Evolutionary conservation across 2,888 invertebrate species (phyloP).

Genomic region (Prosopocoilus inquinatus): DNA sequence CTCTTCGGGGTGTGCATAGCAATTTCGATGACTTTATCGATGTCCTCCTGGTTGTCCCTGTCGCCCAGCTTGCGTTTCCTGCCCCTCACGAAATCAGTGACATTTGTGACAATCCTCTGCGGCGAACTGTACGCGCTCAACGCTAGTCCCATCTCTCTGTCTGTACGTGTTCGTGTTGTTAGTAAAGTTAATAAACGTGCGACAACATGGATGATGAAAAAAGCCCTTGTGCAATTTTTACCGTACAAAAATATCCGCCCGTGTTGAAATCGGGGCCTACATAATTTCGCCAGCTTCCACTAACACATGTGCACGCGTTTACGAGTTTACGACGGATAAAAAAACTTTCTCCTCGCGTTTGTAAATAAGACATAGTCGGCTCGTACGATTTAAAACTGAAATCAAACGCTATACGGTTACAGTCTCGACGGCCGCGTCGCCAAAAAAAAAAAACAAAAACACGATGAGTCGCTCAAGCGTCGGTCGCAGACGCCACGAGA

Average conservation of each 20-base stretch:
- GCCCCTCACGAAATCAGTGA: conserved; percentile 51
- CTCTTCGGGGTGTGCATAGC: conserved; percentile 64
- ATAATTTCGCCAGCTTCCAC: not conserved
- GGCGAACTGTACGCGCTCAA: conserved; percentile 46
- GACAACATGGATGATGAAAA: not conserved
- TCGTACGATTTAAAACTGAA: not conserved
- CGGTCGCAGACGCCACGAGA: too few species aligned
- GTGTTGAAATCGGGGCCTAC: not conserved
- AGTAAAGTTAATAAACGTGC: not conserved
- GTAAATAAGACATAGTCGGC: conserved; percentile 20
- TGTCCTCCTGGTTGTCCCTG: conserved; percentile 51
- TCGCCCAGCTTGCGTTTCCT: conserved; percentile 59
- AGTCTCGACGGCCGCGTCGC: too few species aligned
- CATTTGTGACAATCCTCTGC: conserved; percentile 46
- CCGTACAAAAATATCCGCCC: not conserved
- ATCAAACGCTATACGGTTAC: too few species aligned
- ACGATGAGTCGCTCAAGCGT: too few species aligned
- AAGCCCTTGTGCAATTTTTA: not conserved
- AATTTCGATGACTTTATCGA: conserved; percentile 55
- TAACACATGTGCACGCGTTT: conserved; percentile 1
- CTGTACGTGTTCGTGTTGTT: not conserved
- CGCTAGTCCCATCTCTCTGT: conserved; percentile 50
- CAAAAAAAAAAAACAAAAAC: too few species aligned
- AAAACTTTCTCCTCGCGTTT: conserved; percentile 8
- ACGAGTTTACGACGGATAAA: not conserved